These are phyloP conservation scores for Gryllus longicercus DNA, from an alignment of 2,888 invertebrate species.

Conservation along the genomic window DNA sequence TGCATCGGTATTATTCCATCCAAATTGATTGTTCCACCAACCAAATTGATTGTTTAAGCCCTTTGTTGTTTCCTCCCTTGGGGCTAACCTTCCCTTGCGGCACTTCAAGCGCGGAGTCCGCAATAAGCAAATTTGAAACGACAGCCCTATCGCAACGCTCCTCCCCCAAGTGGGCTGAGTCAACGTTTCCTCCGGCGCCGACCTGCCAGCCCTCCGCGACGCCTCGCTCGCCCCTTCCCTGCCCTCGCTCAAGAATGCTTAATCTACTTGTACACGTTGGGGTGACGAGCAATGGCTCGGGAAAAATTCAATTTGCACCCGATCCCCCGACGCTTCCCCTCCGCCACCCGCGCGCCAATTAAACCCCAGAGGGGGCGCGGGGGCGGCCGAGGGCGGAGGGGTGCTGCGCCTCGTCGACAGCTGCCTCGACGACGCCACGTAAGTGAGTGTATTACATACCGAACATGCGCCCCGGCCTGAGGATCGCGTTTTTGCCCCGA, in stretches of 20 bases:
- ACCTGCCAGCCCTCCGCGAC: too few relatives aligned
- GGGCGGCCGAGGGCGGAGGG: background rate
- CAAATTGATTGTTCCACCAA: too few relatives aligned
- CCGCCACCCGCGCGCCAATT: background rate
- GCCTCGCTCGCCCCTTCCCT: background rate
- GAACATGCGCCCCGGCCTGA: background rate
- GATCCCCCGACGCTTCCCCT: background rate
- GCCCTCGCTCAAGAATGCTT: background rate
- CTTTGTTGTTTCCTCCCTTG: too few relatives aligned
- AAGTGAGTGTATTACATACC: conserved; percentile 17
- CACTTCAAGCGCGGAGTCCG: too few relatives aligned
- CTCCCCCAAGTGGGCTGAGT: too few relatives aligned
- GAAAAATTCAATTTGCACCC: conserved; percentile 8
- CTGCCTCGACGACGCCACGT: background rate
- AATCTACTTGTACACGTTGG: background rate
- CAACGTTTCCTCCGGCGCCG: too few relatives aligned
- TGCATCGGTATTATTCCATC: too few relatives aligned
- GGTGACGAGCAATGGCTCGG: background rate
- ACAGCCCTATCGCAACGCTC: too few relatives aligned
- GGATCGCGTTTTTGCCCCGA: too few relatives aligned
- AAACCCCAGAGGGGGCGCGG: background rate
- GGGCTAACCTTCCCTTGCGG: too few relatives aligned
- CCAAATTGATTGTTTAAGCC: too few relatives aligned
- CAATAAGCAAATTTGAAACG: too few relatives aligned
- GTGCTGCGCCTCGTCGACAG: background rate